Conservation (phyloP, 1,140 invertebrate species). For the Dendroctonus valens region DNA sequence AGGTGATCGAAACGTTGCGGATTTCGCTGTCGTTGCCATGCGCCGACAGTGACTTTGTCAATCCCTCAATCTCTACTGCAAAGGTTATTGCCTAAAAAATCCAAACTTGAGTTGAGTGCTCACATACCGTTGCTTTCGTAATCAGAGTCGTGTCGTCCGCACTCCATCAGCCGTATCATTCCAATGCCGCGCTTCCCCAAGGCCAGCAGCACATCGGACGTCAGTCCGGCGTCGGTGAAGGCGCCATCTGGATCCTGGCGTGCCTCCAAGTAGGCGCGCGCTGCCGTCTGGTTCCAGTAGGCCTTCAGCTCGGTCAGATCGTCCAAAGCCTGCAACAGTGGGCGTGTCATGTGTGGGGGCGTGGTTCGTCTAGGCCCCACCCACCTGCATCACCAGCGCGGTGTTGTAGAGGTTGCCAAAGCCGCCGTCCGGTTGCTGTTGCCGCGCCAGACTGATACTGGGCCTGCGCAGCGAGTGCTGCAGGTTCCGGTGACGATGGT, state of each 20-base stretch:
- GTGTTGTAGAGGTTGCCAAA: slow-evolving; percentile 81
- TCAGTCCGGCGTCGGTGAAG: slow-evolving; percentile 70
- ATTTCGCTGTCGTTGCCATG: slow-evolving; percentile 61
- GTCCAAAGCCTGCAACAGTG: slow-evolving; percentile 62
- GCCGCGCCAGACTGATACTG: slow-evolving; percentile 68
- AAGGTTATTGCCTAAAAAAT: background rate
- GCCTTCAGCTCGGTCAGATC: slow-evolving; percentile 61
- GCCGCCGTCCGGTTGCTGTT: slow-evolving; percentile 75
- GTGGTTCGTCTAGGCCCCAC: background rate
- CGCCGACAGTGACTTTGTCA: slow-evolving; percentile 43
- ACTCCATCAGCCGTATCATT: slow-evolving; percentile 66
- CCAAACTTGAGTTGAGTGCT: background rate
- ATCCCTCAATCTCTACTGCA: slow-evolving; percentile 47
- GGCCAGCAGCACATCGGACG: slow-evolving; percentile 73
- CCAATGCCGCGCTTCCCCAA: slow-evolving; percentile 61
- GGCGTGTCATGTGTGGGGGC: background rate
- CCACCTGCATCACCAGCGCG: slow-evolving; percentile 72
- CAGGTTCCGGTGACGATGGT: slow-evolving; percentile 75
- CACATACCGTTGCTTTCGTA: slow-evolving; percentile 48
- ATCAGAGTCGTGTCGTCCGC: slow-evolving; percentile 55
- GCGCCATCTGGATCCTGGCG: slow-evolving; percentile 74
- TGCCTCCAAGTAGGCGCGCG: slow-evolving; percentile 68
- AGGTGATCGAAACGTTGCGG: slow-evolving; percentile 73
- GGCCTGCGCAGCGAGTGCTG: slow-evolving; percentile 74
- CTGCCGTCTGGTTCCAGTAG: slow-evolving; percentile 74